A percentile compares a stretch with the other conserved stretches of the same genome.
phyloP scores from a whole-genome alignment of 1,140 invertebrate species.

The Danaus plexippus region DNA sequence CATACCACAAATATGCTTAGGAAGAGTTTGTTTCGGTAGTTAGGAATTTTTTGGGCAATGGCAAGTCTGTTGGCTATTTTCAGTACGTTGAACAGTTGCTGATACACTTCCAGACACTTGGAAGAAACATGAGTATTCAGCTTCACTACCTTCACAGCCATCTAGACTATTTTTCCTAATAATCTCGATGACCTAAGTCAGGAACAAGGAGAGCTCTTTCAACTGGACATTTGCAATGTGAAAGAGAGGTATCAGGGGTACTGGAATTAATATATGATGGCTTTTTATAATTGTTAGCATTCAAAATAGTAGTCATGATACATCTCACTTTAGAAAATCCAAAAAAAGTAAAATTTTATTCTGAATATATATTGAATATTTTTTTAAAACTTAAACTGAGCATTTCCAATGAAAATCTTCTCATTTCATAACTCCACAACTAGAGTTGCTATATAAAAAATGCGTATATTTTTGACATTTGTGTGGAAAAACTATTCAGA shows the following conservation, averaged over 20 bases:
- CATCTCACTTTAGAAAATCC: too few relatives aligned
- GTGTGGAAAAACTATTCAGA: constrained; percentile 1
- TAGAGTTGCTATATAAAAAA: not conserved
- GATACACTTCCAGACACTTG: constrained; percentile 5
- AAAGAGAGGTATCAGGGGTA: constrained; percentile 11
- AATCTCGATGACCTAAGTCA: constrained; percentile 13
- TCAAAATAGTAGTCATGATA: not conserved
- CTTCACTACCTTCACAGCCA: constrained; percentile 13
- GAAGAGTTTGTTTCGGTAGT: not conserved
- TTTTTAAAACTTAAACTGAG: constrained; percentile 1
- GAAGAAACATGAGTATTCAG: constrained; percentile 13
- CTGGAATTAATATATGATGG: constrained; percentile 8
- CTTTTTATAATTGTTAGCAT: constrained; percentile 3
- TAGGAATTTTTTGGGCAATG: not conserved
- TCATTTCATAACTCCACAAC: not conserved
- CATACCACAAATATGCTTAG: not conserved
- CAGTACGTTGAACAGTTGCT: not conserved
- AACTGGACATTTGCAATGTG: constrained; percentile 11
- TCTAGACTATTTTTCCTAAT: constrained; percentile 13
- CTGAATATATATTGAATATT: too few relatives aligned
- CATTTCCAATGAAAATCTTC: not conserved
- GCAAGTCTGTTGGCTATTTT: not conserved
- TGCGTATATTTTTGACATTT: not conserved
- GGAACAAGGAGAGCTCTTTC: constrained; percentile 11
- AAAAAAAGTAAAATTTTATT: too few relatives aligned